Percentiles rank a stretch among this genome's conserved stretches.
Evolutionary conservation across 2,888 invertebrate genomes (phyloP).

Genomic region (Mesorhabditis belari): DNA sequence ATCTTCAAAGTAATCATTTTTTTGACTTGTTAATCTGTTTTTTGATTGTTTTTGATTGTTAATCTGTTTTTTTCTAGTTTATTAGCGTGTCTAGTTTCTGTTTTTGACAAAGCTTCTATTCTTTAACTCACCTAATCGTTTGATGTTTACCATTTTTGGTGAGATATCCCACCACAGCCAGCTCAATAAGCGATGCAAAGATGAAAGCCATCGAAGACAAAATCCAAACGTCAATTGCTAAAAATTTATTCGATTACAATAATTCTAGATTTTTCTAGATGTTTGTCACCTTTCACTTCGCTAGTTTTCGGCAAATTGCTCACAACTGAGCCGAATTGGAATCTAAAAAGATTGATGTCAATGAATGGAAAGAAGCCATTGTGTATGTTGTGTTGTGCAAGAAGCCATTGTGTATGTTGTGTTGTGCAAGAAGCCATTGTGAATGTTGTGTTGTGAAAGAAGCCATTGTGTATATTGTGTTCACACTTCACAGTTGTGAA

Average conservation of each 20-base stretch:
- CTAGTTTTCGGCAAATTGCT: conserved; percentile 52
- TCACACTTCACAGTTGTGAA: no score
- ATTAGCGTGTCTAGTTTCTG: no score
- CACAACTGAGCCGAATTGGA: conserved; percentile 52
- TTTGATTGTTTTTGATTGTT: neutral
- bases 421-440: no score
- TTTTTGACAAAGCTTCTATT: neutral
- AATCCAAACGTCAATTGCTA: conserved; percentile 53
- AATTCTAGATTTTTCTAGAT: no score
- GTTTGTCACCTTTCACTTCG: conserved; percentile 46
- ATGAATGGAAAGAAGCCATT: no score
- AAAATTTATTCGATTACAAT: no score
- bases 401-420: no score
- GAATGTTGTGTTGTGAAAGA: no score
- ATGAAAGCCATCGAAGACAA: conserved; percentile 52
- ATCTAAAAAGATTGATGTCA: conserved; percentile 23
- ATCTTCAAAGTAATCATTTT: conserved; percentile 20
- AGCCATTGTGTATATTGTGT: no score
- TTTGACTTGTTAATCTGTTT: neutral
- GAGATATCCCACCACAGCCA: conserved; percentile 50
- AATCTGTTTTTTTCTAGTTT: no score
- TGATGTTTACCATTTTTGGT: conserved; percentile 31
- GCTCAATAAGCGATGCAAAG: conserved; percentile 49
- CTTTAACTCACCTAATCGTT: conserved; percentile 26
- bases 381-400: no score